Conservation (phyloP, 2,113 vertebrate genomes). For the Anguilla japonica region DNA sequence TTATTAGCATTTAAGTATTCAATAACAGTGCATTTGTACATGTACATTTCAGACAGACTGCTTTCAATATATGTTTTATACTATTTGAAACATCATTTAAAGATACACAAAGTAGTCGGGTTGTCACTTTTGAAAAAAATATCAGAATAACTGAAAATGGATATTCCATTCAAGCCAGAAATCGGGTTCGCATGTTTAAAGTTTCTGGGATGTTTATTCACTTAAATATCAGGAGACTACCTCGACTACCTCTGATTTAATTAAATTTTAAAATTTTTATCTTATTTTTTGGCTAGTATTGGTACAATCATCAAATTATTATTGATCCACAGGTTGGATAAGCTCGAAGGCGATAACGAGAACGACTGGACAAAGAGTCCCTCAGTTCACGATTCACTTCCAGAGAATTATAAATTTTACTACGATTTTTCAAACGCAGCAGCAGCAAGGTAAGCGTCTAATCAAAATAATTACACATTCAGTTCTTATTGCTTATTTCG, state of each 20-base stretch:
- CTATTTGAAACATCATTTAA: not conserved
- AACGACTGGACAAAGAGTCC: conserved; percentile 59
- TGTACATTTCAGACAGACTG: not conserved
- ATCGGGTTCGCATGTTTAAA: not conserved
- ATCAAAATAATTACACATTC: conserved; percentile 1
- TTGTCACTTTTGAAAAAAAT: not conserved
- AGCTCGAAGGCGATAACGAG: conserved; percentile 69
- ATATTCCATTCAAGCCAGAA: not conserved
- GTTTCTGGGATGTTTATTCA: not conserved
- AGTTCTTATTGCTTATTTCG: not conserved
- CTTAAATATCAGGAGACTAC: not conserved
- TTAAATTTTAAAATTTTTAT: not conserved
- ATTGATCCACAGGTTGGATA: conserved; percentile 58
- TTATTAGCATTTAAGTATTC: no score
- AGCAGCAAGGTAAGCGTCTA: conserved; percentile 64
- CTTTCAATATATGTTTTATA: no score
- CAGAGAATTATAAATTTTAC: conserved; percentile 72
- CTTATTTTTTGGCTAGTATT: not conserved
- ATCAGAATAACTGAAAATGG: not conserved
- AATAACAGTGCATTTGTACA: not conserved
- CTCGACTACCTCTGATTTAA: not conserved
- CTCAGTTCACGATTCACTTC: conserved; percentile 64
- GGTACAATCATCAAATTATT: not conserved
- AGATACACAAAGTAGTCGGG: not conserved
- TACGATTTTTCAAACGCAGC: conserved; percentile 63